phyloP scores from a whole-genome alignment of 2,113 vertebrate species.

The Eulemur rufifrons region DNA sequence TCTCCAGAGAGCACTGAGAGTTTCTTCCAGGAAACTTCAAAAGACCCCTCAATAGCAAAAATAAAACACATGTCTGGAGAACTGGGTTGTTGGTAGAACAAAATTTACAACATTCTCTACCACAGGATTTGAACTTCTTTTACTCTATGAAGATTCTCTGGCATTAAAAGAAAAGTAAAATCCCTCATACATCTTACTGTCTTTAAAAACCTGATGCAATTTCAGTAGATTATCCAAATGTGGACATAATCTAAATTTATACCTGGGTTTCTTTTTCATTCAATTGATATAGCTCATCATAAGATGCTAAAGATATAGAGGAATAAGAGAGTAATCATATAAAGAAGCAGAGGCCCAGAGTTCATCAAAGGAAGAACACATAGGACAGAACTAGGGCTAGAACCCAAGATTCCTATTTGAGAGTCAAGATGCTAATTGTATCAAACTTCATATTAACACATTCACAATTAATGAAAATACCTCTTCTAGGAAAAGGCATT shows the following conservation, averaged over 20 bases:
- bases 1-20: background rate
- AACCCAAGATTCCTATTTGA: background rate
- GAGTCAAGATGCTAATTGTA: background rate
- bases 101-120: background rate
- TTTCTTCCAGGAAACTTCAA: background rate
- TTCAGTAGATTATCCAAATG: background rate
- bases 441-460: background rate
- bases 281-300: background rate
- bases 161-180: background rate
- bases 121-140: background rate
- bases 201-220: background rate
- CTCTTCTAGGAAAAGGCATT: background rate
- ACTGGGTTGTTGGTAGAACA: background rate
- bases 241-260: background rate
- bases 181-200: background rate
- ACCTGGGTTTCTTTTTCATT: background rate
- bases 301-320: background rate
- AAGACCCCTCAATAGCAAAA: constrained; percentile 12
- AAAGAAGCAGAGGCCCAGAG: background rate
- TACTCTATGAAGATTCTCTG: background rate
- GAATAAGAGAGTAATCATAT: background rate
- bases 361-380: background rate
- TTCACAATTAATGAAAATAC: background rate
- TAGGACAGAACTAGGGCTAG: background rate
- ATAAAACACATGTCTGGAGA: background rate